Evolutionary conservation across 2,113 vertebrate species (phyloP).

Genomic region (Meleagris gallopavo): DNA sequence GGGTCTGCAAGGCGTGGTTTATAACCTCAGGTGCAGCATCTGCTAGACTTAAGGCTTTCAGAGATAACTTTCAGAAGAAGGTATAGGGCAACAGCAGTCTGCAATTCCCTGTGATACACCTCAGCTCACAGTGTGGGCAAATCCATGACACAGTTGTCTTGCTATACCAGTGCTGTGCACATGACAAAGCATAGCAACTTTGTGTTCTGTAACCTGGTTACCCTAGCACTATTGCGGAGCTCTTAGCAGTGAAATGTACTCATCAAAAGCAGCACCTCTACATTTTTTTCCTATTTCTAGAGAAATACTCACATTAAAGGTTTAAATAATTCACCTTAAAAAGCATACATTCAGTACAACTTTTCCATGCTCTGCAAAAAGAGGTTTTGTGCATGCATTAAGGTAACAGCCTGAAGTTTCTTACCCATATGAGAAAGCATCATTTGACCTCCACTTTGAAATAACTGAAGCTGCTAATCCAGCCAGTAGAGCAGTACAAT

Average conservation of each 20-base stretch:
- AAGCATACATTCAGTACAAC: neutral
- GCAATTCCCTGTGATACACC: fast-evolving
- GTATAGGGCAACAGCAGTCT: neutral
- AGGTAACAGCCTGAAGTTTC: conserved; percentile 40
- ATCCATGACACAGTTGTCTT: neutral
- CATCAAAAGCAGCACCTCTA: neutral
- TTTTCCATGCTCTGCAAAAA: neutral
- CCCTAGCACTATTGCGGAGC: neutral
- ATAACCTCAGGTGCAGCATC: neutral
- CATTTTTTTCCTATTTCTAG: neutral
- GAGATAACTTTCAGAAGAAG: neutral
- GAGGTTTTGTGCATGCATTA: neutral
- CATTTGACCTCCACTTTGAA: conserved; percentile 96
- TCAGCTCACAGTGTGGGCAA: neutral
- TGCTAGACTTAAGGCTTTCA: neutral
- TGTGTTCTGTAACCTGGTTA: neutral
- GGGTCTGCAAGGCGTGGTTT: neutral
- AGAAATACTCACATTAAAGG: neutral
- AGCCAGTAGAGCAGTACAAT: conserved; percentile 96
- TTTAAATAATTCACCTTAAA: neutral
- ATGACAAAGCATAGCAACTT: fast-evolving
- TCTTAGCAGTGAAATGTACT: neutral
- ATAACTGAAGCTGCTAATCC: conserved; percentile 97
- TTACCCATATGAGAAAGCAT: conserved; percentile 98
- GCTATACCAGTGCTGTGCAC: neutral